Evolutionary conservation across 2,888 invertebrate genomes (phyloP), one percentile per base, ranked within the genome.

Genomic region (Lomographa bimaculata): DNA sequence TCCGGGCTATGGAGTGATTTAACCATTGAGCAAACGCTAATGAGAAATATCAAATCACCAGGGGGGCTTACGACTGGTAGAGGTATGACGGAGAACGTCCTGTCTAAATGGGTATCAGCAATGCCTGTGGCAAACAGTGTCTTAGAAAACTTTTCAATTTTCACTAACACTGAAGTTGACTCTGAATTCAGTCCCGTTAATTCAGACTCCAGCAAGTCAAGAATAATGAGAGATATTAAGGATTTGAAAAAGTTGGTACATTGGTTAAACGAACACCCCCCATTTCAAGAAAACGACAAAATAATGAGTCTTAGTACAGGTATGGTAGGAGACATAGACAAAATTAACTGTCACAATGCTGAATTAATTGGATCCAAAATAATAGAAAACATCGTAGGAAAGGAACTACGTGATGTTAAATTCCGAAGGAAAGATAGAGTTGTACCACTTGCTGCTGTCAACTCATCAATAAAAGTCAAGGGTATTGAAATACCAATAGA

Each of bases 1-100:
- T 26, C n/a, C 6, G 26, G 26, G 1, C n/a, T 12, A 2, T 14
- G 12, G 26, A 3, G n/a, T 6, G 26, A 26, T 14, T 14, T 26
- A 14, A 26, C 26, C 5, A 26, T 26, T n/a, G 26, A 26, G 7
- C 26, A 26, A 7, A 11, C 26, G 6, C 7, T 26, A n/a, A 26
- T 26, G 26, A 12, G 14, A n/a, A 7, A 2, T 7, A 26, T 26
- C 14, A 26, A 14, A 12, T 12, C n/a, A 2, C 7, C 3, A 2
- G 26, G 14, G 1, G 26, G 26, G 7, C 12, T 26, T 12, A 14
- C 14, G 2, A 6, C 6, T 10, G 26, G 26, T 7, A 6, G 26
- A 7, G 26, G 26, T 14, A 3, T 14, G 6, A 26, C 5, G 6
- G 26, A 26, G 5, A 26, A 14, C 14, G n/a, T 14, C 1, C 7